A percentile compares a stretch with the other conserved stretches of the same genome.
phyloP scores from a whole-genome alignment of 2,797 vertebrate genomes.

The Botia almorhae region DNA sequence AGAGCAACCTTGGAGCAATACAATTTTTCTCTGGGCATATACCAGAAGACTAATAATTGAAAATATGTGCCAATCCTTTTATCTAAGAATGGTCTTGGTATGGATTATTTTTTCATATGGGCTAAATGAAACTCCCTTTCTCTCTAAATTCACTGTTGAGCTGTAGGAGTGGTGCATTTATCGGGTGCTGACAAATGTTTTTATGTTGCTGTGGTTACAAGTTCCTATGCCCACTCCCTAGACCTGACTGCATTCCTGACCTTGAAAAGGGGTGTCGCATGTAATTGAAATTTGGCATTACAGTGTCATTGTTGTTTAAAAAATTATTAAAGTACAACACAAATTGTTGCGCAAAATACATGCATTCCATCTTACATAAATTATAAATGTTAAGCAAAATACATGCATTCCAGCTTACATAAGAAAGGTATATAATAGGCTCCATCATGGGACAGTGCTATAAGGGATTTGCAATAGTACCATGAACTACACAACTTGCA shows the following conservation, averaged over 20 bases:
- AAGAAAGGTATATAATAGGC: no score
- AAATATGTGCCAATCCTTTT: constrained; percentile 3
- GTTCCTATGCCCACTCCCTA: constrained; percentile 25
- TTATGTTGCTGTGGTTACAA: not conserved
- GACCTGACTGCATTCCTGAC: constrained; percentile 56
- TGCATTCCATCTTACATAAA: no score
- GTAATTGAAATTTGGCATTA: constrained; percentile 44
- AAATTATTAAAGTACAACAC: not conserved
- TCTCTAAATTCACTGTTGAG: constrained; percentile 31
- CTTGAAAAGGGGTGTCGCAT: constrained; percentile 43
- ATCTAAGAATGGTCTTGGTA: not conserved
- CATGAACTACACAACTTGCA: no score
- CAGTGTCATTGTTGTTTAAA: constrained; percentile 28
- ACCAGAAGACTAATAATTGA: constrained; percentile 26
- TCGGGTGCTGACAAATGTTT: constrained; percentile 50
- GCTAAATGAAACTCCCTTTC: constrained; percentile 40
- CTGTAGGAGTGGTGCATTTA: constrained; percentile 49
- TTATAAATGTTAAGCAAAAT: no score
- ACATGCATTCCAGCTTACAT: no score
- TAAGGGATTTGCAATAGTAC: no score
- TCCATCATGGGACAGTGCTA: no score
- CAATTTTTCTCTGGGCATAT: no score
- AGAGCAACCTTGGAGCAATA: no score
- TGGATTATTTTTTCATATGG: constrained; percentile 50
- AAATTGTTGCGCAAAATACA: no score